Base-by-base conservation (phyloP, 1,140 invertebrate genomes). In the Philotrypesis tridentata region DNA sequence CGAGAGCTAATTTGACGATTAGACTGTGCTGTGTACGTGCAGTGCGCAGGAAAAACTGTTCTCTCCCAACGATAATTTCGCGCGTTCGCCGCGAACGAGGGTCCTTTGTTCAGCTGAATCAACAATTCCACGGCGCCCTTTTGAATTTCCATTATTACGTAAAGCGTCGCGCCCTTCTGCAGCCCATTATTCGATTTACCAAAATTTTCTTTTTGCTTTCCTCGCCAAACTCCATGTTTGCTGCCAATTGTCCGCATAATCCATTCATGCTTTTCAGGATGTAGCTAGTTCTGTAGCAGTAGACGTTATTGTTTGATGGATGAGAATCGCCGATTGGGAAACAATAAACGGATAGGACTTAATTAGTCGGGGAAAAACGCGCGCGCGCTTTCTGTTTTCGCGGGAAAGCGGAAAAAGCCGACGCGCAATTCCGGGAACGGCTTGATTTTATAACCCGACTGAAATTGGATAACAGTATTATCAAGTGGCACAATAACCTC, bases 1-100 rank as follows among this genome's bases (percentile, higher is more conserved):
- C 67, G 27, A 33, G n/a, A 27, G 73, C 73, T 81, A 65, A 81
- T 81, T 76, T 70, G 40, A 25, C 31, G 43, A 70, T 76, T 48
- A 74, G 67, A 74, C 17, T n/a, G 37, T 8, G 33, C 12, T 23
- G 27, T 21, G 21, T 33, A 17, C 2, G 14, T 5, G 23, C 2
- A 25, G 1, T 21, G 7, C 14, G 27, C 0, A 12, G 21, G 0
- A 6, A 14, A 23, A 31, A 7, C n/a, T 8, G 31, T 14, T 25
- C 48, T 55, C 65, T 67, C 23, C 5, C 63, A 25, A 33, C 43
- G 25, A 78, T 78, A 70, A 70, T 78, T 78, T 77, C 33, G 27
- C 76, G 29, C 40, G 48, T 67, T 27, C 27, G 25, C 63, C 25
- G 27, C 23, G 25, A 9, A 14, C 27, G 31, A 29, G 27, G 21